Percentiles rank a stretch among this genome's conserved stretches.
phyloP scores from a whole-genome alignment of 2,113 vertebrate species.

The Pelecanus crispus region DNA sequence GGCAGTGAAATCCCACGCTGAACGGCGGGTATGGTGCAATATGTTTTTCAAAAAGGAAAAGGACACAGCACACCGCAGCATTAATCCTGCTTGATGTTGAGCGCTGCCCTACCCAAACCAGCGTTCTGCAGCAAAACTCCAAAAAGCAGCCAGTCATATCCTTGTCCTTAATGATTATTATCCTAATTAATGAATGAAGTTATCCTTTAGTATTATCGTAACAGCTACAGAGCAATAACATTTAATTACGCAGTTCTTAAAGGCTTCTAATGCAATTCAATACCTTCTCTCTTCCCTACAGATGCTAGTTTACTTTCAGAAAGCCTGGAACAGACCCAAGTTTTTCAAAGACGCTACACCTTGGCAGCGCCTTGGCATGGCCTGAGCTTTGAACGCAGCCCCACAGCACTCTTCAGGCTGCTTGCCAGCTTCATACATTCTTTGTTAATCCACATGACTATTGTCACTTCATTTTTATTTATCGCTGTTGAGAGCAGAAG shows the following conservation, averaged over 20 bases:
- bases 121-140: not conserved
- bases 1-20: not conserved
- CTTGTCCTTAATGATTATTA: not conserved
- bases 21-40: not conserved
- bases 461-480: not conserved
- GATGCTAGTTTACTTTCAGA: not conserved
- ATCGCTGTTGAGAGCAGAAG: not conserved
- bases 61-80: not conserved
- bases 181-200: not conserved
- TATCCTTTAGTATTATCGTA: not conserved
- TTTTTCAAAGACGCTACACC: not conserved
- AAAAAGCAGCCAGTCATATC: not conserved
- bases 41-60: not conserved
- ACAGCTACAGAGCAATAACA: not conserved
- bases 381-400: not conserved
- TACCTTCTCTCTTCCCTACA: not conserved
- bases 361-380: not conserved
- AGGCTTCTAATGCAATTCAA: not conserved
- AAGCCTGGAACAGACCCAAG: not conserved
- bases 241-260: not conserved
- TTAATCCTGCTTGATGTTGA: not conserved
- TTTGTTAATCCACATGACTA: not conserved
- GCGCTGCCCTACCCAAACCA: not conserved
- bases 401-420: not conserved
- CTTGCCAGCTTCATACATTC: not conserved